These are phyloP conservation scores for Panonychus citri DNA, from an alignment of 1,140 invertebrate species.

Conservation along the genomic window DNA sequence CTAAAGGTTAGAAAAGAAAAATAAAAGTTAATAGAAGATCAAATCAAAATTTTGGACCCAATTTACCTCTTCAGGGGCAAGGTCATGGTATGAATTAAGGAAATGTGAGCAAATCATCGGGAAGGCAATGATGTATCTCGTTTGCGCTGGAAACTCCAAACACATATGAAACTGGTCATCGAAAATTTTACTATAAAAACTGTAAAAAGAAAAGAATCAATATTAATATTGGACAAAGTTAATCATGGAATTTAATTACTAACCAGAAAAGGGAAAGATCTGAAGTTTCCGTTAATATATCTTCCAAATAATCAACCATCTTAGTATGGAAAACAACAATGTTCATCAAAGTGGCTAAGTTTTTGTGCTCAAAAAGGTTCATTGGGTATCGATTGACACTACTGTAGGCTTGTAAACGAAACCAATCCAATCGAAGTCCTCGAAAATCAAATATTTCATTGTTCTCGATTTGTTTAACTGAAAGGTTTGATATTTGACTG, in stretches of 20 bases:
- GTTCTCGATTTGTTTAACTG: conserved; percentile 86
- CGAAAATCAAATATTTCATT: conserved; percentile 90
- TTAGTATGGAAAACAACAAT: conserved; percentile 90
- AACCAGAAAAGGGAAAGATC: conserved; percentile 89
- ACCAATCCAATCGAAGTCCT: conserved; percentile 87
- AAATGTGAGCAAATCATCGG: conserved; percentile 94
- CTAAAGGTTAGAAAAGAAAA: conserved; percentile 18
- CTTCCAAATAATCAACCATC: conserved; percentile 95
- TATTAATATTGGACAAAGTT: background rate
- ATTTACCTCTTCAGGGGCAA: conserved; percentile 81
- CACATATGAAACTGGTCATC: conserved; percentile 97
- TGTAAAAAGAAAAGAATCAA: conserved; percentile 17
- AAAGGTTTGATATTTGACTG: conserved; percentile 58
- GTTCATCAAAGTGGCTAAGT: conserved; percentile 74
- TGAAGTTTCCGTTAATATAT: conserved; percentile 83
- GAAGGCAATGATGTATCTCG: conserved; percentile 89
- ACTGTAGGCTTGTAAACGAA: conserved; percentile 78
- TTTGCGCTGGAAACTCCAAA: conserved; percentile 89
- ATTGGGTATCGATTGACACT: conserved; percentile 60
- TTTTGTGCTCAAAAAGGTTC: conserved; percentile 56
- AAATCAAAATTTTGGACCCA: background rate
- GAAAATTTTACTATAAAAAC: conserved; percentile 89
- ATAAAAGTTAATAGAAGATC: background rate
- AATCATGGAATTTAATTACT: conserved; percentile 15
- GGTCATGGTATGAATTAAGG: conserved; percentile 85